Evolutionary conservation across 2,113 vertebrate species (phyloP).

Genomic region (Xerus inauris): DNA sequence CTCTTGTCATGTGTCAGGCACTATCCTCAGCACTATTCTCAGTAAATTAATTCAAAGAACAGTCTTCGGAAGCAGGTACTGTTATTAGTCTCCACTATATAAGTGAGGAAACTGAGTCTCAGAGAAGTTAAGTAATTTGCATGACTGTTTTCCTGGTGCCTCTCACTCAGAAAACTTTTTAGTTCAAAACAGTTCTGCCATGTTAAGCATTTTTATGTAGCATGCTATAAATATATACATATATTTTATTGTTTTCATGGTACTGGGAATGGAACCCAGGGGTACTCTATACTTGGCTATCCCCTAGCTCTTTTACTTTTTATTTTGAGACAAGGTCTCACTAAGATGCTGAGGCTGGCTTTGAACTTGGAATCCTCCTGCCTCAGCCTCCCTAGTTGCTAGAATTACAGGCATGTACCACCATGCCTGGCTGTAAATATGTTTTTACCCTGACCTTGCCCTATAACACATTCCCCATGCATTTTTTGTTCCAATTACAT

Average conservation of each 20-base stretch:
- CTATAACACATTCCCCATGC: neutral
- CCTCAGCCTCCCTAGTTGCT: neutral
- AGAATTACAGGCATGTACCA: neutral
- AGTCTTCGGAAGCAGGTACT: neutral
- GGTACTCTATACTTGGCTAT: neutral
- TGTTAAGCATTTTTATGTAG: neutral
- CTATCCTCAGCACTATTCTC: neutral
- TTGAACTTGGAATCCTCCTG: neutral
- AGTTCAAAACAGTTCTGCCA: neutral
- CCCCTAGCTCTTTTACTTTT: neutral
- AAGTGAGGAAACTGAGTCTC: neutral
- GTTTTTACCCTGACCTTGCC: neutral
- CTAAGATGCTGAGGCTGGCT: neutral
- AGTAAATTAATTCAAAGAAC: neutral
- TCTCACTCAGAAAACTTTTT: neutral
- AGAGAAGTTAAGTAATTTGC: neutral
- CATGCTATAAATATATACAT: neutral
- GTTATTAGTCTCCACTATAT: neutral
- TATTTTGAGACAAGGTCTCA: neutral
- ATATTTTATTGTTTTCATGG: neutral
- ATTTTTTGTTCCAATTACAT: too few relatives aligned
- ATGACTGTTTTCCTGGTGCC: neutral
- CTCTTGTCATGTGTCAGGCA: neutral
- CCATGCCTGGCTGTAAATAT: neutral
- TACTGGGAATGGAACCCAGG: neutral